Evolutionary conservation across 1,140 invertebrate genomes (phyloP).

Genomic region (Brachionus plicatilis): DNA sequence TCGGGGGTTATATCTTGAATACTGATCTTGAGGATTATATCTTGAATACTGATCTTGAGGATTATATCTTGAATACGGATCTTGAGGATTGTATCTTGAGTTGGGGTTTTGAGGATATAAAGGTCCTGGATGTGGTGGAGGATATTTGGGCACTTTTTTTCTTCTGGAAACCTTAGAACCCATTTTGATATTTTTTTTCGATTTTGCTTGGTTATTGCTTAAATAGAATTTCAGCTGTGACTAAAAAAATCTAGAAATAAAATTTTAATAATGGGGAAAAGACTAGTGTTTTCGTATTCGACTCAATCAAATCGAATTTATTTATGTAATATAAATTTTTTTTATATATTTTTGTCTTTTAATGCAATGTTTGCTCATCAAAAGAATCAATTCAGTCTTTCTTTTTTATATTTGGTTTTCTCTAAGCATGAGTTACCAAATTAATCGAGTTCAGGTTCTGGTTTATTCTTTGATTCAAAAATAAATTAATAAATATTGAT

Average conservation of each 20-base stretch:
- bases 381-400: background rate
- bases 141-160: background rate
- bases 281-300: background rate
- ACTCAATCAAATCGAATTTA: background rate
- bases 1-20: background rate
- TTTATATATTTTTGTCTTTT: background rate
- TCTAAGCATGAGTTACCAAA: background rate
- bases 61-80: background rate
- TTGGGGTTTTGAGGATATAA: too few species aligned
- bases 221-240: background rate
- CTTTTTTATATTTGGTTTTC: background rate
- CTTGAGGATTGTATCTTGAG: too few species aligned
- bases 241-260: conserved; percentile 7
- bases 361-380: background rate
- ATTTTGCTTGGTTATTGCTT: background rate
- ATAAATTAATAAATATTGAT: too few species aligned
- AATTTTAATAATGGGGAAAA: background rate
- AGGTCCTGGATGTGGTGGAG: background rate
- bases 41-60: too few species aligned
- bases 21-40: too few species aligned
- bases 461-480: too few species aligned
- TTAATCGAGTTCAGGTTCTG: background rate
- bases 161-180: background rate
- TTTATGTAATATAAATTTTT: background rate
- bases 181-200: background rate